Evolutionary conservation across 2,888 invertebrate species (phyloP), one percentile per base, ranked within the genome.

Genomic region (Pasiphila rectangulata): DNA sequence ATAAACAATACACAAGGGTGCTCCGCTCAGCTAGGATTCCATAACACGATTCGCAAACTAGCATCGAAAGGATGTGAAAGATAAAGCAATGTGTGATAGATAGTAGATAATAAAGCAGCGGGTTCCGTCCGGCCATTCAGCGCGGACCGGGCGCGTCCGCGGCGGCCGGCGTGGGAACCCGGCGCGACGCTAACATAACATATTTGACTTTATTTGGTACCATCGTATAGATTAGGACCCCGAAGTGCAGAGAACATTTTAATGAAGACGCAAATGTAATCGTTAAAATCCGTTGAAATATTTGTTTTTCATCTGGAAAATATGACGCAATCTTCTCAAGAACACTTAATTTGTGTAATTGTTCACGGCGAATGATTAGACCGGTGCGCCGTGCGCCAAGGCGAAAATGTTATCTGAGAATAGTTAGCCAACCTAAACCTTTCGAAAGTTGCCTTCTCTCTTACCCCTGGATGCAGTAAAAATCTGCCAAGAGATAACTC

Each of bases 41-140:
- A 40, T 15, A 30, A 29, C 21, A 30, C 15, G 9, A 3, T 20
- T 21, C 4, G 39, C 30, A 30, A 30, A 40, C 39, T 4, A 2
- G n/a, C 9, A 36, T 1, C 20, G 29, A 16, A 21, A 30, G 30
- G 30, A 40, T 30, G 39, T 39, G 5, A 15, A 38, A 4, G 27
- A 27, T 19, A 19, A n/a, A 2, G 24, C 38, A 6, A 13, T n/a
- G 12, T 16, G 4, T 17, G 19, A n/a, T n/a, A n/a, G n/a, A n/a
- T n/a, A n/a, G n/a, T n/a, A n/a, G n/a, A n/a, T n/a, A n/a, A n/a
- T n/a, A n/a, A n/a, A n/a, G n/a, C n/a, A 17, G 13, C 39, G 27
- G 17, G 21, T 5, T 2, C 15, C 40, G 24, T 32, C 32, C 40
- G 32, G 34, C 19, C 41, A 42, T 42, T 42, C 24, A 38, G n/a